Base-by-base conservation (phyloP, 2,113 vertebrate species). In the Lagopus leucura region DNA sequence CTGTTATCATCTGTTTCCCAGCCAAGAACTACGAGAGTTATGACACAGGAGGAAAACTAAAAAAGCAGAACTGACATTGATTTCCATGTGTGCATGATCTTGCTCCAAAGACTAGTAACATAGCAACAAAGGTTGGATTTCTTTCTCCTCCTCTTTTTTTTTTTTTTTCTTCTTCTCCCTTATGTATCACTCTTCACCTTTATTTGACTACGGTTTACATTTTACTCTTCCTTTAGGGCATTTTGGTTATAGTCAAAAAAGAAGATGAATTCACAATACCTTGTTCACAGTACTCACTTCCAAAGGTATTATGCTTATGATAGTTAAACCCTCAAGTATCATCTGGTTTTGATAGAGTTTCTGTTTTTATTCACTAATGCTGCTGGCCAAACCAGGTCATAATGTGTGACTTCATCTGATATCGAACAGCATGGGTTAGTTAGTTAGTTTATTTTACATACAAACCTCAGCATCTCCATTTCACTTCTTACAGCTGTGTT, bases 321-420 rank as follows among this genome's bases (percentile, higher is more conserved):
- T 52, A 91, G 65, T 67, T 74, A 90, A 94, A 87, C 28, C 38
- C 72, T 86, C 47, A 87, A 74, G 52, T 20, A 80, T 42, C 95
- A 95, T 94, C 86, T 97, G 95, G 88, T 96, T 95, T 95, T 92
- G 58, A 96, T 95, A 82, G 50, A 95, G 19, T 93, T 90, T 66
- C 58, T 94, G 90, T 77, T 94, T 90, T 86, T 84, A 82, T 72
- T 64, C 71, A 70, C 20, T 60, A 73, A n/a, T 57, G 47, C 19
- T 89, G 45, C 93, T 92, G 88, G 50, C 70, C 63, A 95, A 84
- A 96, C 81, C 83, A 93, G 86, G 89, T 92, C 90, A 92, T 87
- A 79, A 60, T 1, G 15, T 57, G 61, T 84, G 87, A 92, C 75
- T 94, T 92, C 78, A 78, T 90, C 72, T 69, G 64, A 60, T 93